Percentiles rank a stretch among this genome's conserved stretches.
Conservation (phyloP, 2,888 invertebrate genomes). For the Drosophila austrosaltans region DNA sequence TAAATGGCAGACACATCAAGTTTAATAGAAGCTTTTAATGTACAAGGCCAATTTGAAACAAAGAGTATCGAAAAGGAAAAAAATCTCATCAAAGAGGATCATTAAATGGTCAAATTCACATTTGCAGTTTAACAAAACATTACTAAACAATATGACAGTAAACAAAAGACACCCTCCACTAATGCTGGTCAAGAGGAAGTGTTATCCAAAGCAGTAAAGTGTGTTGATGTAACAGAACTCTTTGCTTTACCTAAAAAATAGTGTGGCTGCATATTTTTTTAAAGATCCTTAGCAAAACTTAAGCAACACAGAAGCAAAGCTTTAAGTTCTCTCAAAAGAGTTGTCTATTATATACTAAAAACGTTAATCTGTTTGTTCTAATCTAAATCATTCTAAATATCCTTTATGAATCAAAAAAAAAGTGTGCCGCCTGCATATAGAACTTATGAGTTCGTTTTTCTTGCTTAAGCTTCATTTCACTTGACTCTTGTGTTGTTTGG, state of each 20-base stretch:
- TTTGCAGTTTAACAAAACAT: background rate
- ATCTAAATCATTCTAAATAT: too few species aligned
- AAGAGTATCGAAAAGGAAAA: constrained; percentile 20
- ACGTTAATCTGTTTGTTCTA: too few species aligned
- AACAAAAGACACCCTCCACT: background rate
- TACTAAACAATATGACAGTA: background rate
- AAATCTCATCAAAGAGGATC: constrained; percentile 5
- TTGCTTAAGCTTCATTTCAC: background rate
- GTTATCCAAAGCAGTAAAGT: too few species aligned
- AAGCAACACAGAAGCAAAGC: too few species aligned
- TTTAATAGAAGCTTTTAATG: constrained; percentile 40
- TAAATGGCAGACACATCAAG: constrained; percentile 56
- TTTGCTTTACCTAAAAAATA: too few species aligned
- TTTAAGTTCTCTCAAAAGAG: too few species aligned
- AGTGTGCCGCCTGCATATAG: background rate
- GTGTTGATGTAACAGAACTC: too few species aligned
- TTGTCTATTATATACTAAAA: too few species aligned
- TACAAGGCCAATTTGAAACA: constrained; percentile 40
- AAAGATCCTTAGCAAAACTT: too few species aligned
- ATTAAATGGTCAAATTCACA: background rate
- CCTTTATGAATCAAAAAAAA: too few species aligned
- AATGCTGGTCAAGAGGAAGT: background rate
- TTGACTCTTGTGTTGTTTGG: background rate
- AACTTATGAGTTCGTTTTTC: background rate
- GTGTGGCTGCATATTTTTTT: too few species aligned